phyloP scores from a whole-genome alignment of 1,140 invertebrate genomes.

The Drosophila sturtevanti region DNA sequence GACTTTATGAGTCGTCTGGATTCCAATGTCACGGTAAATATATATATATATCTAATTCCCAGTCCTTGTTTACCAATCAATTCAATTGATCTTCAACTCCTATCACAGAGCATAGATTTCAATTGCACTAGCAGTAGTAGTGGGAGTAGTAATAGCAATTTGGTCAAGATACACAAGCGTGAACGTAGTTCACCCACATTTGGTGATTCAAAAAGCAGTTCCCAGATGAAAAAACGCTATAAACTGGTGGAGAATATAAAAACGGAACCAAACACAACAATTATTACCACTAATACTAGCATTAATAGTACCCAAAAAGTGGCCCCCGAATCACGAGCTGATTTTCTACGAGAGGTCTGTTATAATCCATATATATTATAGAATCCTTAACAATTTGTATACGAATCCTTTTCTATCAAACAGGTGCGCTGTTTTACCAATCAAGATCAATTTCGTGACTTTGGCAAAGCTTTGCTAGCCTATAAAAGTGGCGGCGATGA shows the following conservation, averaged over 20 bases:
- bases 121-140: slow-evolving; percentile 37
- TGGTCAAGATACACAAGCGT: slow-evolving; percentile 77
- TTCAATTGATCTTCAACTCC: no score
- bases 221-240: slow-evolving; percentile 59
- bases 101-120: slow-evolving; percentile 66
- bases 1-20: slow-evolving; percentile 85
- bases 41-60: no score
- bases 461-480: slow-evolving; percentile 85
- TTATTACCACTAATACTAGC: background rate
- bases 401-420: background rate
- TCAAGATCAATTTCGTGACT: slow-evolving; percentile 84
- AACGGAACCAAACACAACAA: slow-evolving; percentile 24
- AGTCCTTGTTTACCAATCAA: no score
- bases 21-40: slow-evolving; percentile 67
- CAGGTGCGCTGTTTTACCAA: slow-evolving; percentile 80
- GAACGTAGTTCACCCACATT: slow-evolving; percentile 58
- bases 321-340: slow-evolving; percentile 70
- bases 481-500: slow-evolving; percentile 84
- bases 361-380: background rate
- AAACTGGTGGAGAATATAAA: slow-evolving; percentile 60
- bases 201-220: slow-evolving; percentile 16
- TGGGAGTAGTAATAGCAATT: background rate
- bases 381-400: background rate
- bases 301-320: slow-evolving; percentile 30
- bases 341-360: slow-evolving; percentile 67